Percentiles rank a stretch among this genome's conserved stretches.
Conservation (phyloP, 2,888 invertebrate genomes). For the Ophion ellenae region DNA sequence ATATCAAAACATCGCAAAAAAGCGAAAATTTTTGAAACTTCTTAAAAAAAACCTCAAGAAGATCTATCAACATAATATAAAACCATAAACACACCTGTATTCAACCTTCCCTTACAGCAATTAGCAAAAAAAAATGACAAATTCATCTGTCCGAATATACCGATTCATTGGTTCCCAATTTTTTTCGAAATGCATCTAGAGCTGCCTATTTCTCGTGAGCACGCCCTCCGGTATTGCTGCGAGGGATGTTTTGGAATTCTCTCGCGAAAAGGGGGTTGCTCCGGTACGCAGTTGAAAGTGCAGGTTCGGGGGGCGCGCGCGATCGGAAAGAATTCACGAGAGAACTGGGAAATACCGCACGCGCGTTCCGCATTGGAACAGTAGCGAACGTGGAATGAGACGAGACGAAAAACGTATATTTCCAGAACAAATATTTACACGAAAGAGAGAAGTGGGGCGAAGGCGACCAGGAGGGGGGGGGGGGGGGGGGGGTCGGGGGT, state of each 20-base stretch:
- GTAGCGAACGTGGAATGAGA: constrained; percentile 56
- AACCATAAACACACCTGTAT: neutral
- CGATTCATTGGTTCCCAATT: neutral
- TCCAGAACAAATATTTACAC: constrained; percentile 80
- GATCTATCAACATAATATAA: neutral
- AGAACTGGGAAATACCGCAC: constrained; percentile 18
- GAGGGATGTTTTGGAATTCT: constrained; percentile 1
- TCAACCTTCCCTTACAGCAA: neutral
- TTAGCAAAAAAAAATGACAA: neutral
- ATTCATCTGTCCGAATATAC: neutral
- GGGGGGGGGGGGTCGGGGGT: constrained; percentile 2
- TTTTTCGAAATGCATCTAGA: neutral
- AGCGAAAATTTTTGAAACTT: neutral
- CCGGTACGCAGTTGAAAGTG: neutral
- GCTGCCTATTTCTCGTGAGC: neutral
- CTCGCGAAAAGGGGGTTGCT: neutral
- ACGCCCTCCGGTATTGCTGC: neutral
- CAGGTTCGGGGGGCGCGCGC: neutral
- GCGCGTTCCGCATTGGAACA: constrained; percentile 44
- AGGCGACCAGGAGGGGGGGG: neutral
- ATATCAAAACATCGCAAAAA: neutral
- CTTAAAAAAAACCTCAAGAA: neutral
- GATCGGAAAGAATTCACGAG: constrained; percentile 30
- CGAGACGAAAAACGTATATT: constrained; percentile 75
- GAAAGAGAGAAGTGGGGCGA: constrained; percentile 52